Base-by-base conservation (phyloP, 2,888 invertebrate genomes). In the Bellardia pandia region DNA sequence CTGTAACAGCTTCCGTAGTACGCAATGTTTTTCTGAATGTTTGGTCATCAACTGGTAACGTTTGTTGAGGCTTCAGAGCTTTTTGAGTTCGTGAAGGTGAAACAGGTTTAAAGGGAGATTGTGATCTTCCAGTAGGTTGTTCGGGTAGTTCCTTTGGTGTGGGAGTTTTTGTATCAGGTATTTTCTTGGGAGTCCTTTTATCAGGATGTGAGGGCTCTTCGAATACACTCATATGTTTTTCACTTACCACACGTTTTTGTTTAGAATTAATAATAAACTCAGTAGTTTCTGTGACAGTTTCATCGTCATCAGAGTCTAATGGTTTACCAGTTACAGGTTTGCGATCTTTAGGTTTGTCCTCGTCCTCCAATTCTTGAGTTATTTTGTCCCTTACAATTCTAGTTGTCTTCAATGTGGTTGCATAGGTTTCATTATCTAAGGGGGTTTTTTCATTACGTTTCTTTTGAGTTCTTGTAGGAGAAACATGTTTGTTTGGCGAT, bases 71-170 rank as follows among this genome's bases (percentile, higher is more conserved):
- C 37, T 77, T 72, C 72, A 37, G 37, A 37, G 37, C 6, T 37
- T 66, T 72, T 30, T 48, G 60, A 23, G 14, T 37, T 3, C 74
- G 74, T 14, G 48, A 72, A 8, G 83, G 83, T 3, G 74, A 81
- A 74, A 11, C 7, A 9, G 42, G 4, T 48, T 81, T 81, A 23
- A 5, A 66, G 4, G 66, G 74, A 3, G 74, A 74, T 37, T 16
- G 56, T 14, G 66, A 1, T 74, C 56, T 56, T 11, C 4, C 30
- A 56, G 62, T 23, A 40, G 53, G 9, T 11, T 80, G 14, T 13
- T 51, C 75, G 2, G 13, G 45, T 75, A 37, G 45, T 13, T 23
- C 45, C 30, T 71, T 16, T 72, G 23, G 23, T 8, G 16, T 51
- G 56, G 56, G 42, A 13, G 37, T 62, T 40, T 68, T 58, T 13